These are phyloP conservation scores for Lepilemur ruficaudatus DNA, from an alignment of 2,797 vertebrate genomes.

Conservation along the genomic window DNA sequence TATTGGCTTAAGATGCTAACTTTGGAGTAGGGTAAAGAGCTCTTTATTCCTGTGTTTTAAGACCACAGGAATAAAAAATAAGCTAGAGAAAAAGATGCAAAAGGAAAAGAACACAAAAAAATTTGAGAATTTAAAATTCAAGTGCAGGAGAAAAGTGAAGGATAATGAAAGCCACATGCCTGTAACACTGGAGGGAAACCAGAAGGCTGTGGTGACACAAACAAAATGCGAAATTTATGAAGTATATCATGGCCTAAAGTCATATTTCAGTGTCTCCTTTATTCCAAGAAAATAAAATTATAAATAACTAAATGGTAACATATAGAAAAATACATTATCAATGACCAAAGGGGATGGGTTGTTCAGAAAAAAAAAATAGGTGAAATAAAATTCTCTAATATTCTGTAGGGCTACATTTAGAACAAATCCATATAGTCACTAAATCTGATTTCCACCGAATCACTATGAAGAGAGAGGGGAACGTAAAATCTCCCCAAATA, in stretches of 20 bases:
- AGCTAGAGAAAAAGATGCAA: background rate
- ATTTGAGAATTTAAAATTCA: background rate
- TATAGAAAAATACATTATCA: background rate
- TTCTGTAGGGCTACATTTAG: background rate
- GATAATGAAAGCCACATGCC: background rate
- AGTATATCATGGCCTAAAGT: background rate
- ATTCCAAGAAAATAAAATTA: background rate
- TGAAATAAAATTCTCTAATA: background rate
- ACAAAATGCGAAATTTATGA: background rate
- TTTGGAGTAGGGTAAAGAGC: background rate
- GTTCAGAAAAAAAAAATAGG: background rate
- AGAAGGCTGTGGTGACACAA: background rate
- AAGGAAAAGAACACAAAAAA: background rate
- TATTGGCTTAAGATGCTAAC: background rate
- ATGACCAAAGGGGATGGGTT: background rate
- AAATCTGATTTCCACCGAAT: background rate
- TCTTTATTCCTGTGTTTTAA: background rate
- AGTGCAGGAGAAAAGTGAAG: background rate
- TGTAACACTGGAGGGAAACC: background rate
- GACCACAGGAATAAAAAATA: background rate
- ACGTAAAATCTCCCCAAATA: background rate
- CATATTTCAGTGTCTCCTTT: background rate
- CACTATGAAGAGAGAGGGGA: background rate
- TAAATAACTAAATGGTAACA: background rate
- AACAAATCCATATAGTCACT: background rate